Base-by-base conservation (phyloP, 2,888 invertebrate species). In the Stramonita haemastoma region DNA sequence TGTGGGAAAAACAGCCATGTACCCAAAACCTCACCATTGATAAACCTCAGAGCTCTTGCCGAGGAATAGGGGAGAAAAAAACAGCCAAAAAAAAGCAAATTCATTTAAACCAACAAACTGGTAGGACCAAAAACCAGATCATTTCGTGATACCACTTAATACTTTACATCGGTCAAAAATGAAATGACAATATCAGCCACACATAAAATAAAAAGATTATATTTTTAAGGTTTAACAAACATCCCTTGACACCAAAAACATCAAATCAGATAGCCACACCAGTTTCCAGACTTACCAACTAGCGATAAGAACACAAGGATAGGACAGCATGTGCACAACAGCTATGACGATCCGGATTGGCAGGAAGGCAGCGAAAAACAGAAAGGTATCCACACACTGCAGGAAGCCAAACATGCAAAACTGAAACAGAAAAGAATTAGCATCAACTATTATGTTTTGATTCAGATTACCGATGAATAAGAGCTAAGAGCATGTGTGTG, bases 331-430 rank as follows among this genome's bases (percentile, higher is more conserved):
- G 73, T 98, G 97, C 97, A 98, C 98, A 89, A 98, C 96, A 85
- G 98, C 98, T 96, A 99, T 97, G 70, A 98, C 95, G 96, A 99
- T 98, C 93, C 99, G 97, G 91, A 99, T 96, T 26, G 99, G 99
- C 93, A 99, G 97, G 97, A 99, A 99, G 89, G 99, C 99, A 96
- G 99, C 99, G 89, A 99, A 98, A 97, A 98, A 99, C 89, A 99
- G 97, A 96, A 99, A 98, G 34, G 99, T 99, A 96, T 99, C 99
- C 57, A 98, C 98, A 96, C 99, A 99, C 96, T 97, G 96, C 93
- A 97, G 95, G 92, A 95, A 95, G 32, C 96, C 96, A 94, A 94
- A 96, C 0, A 93, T 91, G 90, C 95, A 94, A 90, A 96, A 96
- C 95, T 96, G 93, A 57, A 94, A 95, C 84, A 91, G 87, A 91